Base-by-base conservation (phyloP, 37 sponge, comb jelly and placozoan species). In the Halisarca cf. caerulea region DNA sequence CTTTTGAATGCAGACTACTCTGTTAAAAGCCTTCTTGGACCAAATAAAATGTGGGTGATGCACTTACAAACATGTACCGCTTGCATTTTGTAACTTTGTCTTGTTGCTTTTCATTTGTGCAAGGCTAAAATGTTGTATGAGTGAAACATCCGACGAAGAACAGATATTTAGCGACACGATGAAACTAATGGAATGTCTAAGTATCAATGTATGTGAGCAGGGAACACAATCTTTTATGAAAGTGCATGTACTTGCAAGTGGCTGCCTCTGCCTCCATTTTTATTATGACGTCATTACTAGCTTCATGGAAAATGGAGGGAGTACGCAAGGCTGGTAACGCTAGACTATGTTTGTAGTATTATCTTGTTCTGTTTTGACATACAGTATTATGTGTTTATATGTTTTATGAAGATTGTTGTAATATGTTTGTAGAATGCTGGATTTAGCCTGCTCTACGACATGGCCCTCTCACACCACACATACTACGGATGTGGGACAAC, bases 121-220 rank as follows among this genome's bases (percentile, higher is more conserved):
- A 17, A 74, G 77, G 77, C 45, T 74, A 8, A 74, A 74, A 40
- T 74, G 77, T 37, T 74, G 42, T 41, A 36, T 74, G 1, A 74
- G 77, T 41, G 77, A 74, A 15, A 37, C 18, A 2, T 39, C 77
- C 0, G 36, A 43, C 45, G 45, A 74, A 74, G 42, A 18, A 40
- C 45, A 43, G 45, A 20, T 74, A 15, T 74, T 74, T 15, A 74
- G 24, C 41, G 77, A 74, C 20, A 41, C 45, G 3, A 74, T 74
- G 42, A 37, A 41, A 21, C n/a, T 74, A 37, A 14, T 47, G 51
- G 51, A 6, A 47, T 47, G 51, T 47, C 51, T 47, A 11, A 11
- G 11, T 11, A 47, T 47, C 51, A 47, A 11, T 11, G 51, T 47
- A 47, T 47, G 51, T 47, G 51, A n/a, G n/a, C n/a, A n/a, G n/a